Conservation (phyloP, 2,888 invertebrate genomes). For the Campaea margaritaria region DNA sequence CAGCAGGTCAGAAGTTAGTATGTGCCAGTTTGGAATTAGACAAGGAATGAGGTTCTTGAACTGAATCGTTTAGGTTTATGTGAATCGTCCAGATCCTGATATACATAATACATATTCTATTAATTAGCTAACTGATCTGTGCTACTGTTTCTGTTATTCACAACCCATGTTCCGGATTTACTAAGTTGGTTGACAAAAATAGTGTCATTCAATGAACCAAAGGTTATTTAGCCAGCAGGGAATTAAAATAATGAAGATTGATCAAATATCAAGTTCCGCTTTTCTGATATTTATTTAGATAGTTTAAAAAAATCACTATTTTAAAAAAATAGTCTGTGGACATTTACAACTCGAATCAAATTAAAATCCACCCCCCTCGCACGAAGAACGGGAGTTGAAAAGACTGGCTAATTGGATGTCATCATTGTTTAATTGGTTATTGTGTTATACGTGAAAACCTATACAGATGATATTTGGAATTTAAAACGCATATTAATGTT, state of each 20-base stretch:
- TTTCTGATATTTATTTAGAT: too few species aligned
- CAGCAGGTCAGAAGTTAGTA: slow-evolving; percentile 87
- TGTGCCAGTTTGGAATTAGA: slow-evolving; percentile 45
- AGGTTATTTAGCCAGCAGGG: too few species aligned
- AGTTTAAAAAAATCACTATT: too few species aligned
- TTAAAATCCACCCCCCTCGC: not conserved
- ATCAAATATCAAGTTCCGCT: not conserved
- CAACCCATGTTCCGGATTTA: not conserved
- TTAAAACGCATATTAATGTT: slow-evolving; percentile 30
- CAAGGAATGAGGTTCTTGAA: slow-evolving; percentile 19
- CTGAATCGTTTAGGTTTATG: not conserved
- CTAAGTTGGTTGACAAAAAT: not conserved
- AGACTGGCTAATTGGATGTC: not conserved
- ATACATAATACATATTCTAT: slow-evolving; percentile 2
- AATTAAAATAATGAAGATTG: not conserved
- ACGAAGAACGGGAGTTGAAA: not conserved
- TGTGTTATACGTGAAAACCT: not conserved
- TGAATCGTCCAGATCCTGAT: slow-evolving; percentile 7
- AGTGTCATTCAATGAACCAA: not conserved
- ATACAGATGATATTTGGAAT: slow-evolving; percentile 23
- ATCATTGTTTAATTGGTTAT: not conserved
- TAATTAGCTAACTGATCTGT: not conserved
- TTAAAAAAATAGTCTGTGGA: too few species aligned
- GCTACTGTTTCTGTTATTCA: not conserved
- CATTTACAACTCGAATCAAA: too few species aligned